Conservation (phyloP, 1,140 invertebrate species). For the Monochamus saltuarius region DNA sequence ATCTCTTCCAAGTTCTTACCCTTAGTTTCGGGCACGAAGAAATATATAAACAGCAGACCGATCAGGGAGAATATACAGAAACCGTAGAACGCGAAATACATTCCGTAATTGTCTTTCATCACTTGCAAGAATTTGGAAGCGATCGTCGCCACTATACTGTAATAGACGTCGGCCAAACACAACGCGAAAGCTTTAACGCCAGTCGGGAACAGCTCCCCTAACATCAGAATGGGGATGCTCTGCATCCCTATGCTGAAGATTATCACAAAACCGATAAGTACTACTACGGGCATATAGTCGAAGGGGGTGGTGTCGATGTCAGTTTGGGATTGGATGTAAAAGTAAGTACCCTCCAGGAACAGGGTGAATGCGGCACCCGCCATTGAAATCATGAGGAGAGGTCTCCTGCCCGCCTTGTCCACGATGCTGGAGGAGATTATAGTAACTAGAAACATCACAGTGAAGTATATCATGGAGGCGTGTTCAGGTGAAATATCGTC, state of each 20-base stretch:
- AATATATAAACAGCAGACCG: slow-evolving; percentile 64
- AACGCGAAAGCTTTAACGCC: slow-evolving; percentile 71
- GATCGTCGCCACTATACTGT: slow-evolving; percentile 71
- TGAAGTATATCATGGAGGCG: slow-evolving; percentile 62
- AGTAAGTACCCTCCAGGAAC: slow-evolving; percentile 62
- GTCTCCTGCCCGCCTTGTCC: slow-evolving; percentile 70
- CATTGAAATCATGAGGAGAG: slow-evolving; percentile 64
- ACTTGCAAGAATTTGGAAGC: slow-evolving; percentile 73
- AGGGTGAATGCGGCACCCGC: slow-evolving; percentile 58
- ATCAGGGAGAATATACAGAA: slow-evolving; percentile 69
- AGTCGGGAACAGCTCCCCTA: slow-evolving; percentile 73
- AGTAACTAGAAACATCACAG: slow-evolving; percentile 67
- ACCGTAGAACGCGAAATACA: slow-evolving; percentile 71
- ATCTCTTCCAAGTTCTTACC: slow-evolving; percentile 68
- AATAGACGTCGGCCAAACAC: slow-evolving; percentile 68
- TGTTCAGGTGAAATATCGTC: slow-evolving; percentile 46
- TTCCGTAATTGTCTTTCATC: slow-evolving; percentile 60
- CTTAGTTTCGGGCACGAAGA: slow-evolving; percentile 78
- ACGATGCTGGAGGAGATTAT: slow-evolving; percentile 65
- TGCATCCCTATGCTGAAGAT: slow-evolving; percentile 70
- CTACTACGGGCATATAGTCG: slow-evolving; percentile 61
- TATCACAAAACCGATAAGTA: slow-evolving; percentile 69
- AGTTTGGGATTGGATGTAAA: slow-evolving; percentile 55
- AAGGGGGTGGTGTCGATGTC: slow-evolving; percentile 35
- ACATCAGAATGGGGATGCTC: slow-evolving; percentile 70